phyloP scores from a whole-genome alignment of 2,113 vertebrate genomes.

The Mirza zaza region DNA sequence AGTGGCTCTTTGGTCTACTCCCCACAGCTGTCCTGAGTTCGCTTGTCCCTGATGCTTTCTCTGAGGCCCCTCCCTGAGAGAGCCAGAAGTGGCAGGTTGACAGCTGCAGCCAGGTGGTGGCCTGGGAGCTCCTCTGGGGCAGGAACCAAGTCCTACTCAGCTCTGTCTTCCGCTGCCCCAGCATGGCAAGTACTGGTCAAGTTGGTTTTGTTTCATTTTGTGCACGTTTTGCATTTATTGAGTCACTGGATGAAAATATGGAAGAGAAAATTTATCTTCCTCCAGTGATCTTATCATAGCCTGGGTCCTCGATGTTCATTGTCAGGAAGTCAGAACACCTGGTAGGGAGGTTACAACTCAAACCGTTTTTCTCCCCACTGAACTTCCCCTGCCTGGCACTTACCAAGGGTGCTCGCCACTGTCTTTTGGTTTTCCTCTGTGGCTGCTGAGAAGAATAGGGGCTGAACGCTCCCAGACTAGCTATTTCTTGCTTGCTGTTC shows the following conservation, averaged over 20 bases:
- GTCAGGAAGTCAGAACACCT: background rate
- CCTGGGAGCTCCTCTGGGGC: accelerated
- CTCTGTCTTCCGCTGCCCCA: background rate
- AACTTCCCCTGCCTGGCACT: no score
- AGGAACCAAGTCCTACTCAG: background rate
- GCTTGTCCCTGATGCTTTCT: accelerated
- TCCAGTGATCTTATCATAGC: background rate
- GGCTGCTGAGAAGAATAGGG: background rate
- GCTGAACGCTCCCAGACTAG: no score
- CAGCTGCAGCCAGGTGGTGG: background rate
- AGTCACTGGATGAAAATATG: background rate
- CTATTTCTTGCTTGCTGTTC: background rate
- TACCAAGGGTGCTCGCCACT: background rate
- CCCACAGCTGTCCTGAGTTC: background rate
- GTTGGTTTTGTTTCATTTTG: background rate
- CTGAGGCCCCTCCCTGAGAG: no score
- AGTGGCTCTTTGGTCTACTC: background rate
- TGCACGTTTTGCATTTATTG: background rate
- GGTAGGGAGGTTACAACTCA: background rate
- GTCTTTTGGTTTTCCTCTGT: background rate
- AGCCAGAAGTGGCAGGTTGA: accelerated
- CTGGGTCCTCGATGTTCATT: background rate
- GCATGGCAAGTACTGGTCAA: background rate
- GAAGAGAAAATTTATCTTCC: background rate
- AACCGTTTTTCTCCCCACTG: accelerated